Percentiles rank a stretch among this genome's conserved stretches.
Conservation (phyloP, 2,888 invertebrate species). For the Polylopha cassiicola region DNA sequence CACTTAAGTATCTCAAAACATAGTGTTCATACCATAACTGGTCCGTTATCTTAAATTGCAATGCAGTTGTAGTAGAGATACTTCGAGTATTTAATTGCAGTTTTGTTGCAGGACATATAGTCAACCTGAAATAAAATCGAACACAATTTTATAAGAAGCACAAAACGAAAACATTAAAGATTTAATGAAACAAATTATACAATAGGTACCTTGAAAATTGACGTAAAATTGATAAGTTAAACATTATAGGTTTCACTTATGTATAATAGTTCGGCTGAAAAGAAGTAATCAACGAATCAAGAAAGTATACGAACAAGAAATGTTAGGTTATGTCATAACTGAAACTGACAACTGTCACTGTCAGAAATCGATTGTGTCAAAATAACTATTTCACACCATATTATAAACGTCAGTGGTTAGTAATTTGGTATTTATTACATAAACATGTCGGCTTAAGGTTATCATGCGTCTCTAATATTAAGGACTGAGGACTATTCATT, state of each 20-base stretch:
- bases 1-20: neutral
- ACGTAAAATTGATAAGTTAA: conserved; percentile 49
- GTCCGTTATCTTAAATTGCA: conserved; percentile 63
- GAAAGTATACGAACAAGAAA: neutral
- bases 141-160: conserved; percentile 5
- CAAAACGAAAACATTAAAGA: no score
- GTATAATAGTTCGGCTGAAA: no score
- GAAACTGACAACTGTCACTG: conserved; percentile 9
- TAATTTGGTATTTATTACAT: no score
- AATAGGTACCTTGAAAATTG: conserved; percentile 52
- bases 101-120: conserved; percentile 42
- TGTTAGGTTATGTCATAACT: conserved; percentile 8
- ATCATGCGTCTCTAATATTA: no score
- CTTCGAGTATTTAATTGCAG: conserved; percentile 39
- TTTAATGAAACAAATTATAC: no score
- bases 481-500: no score
- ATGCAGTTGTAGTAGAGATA: conserved; percentile 42
- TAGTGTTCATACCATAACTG: conserved; percentile 55
- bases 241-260: conserved; percentile 41
- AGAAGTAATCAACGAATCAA: neutral
- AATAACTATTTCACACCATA: no score
- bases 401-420: no score
- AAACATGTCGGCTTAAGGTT: no score
- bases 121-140: conserved; percentile 43
- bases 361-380: neutral